Evolutionary conservation across 1,140 invertebrate species (phyloP), one percentile per base, ranked within the genome.

Genomic region (Drosophila varians): DNA sequence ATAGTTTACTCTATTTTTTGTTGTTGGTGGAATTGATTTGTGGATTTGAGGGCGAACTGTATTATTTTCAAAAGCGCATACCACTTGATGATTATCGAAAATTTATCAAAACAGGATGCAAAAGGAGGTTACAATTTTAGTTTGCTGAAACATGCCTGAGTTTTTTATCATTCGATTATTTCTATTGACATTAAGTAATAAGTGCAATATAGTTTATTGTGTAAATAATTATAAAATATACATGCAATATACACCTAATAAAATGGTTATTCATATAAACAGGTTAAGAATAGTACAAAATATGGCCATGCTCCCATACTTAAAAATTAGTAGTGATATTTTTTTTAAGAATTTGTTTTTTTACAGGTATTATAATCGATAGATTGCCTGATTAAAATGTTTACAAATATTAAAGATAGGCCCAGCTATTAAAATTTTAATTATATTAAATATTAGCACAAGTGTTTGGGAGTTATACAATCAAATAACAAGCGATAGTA

Each of bases 181-280:
- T 7, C 23, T 51, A 23, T 51, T 25, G 16, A 31, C 11, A 11
- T 42, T 65, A 18, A n/a, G 12, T 36, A 34, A 26, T 64, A 2
- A 21, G 21, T 14, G n/a, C 9, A 26, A 21, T 18, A n/a, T 34
- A 21, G 31, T 70, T 70, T 70, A 70, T 66, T 69, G 11, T 18
- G 18, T 16, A 34, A 21, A 70, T 45, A 58, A 51, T 48, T 64
- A 71, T 70, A 65, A 65, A 26, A 55, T 60, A 3, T 53, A 51
- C 16, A 12, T 58, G 14, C 6, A 23, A 23, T 51, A 43, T 53
- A 31, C 52, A 58, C 47, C 54, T 31, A 40, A 31, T 14, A 28
- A 8, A n/a, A n/a, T 36, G 23, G 19, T 31, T 43, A 21, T n/a
- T n/a, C n/a, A n/a, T 31, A 11, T n/a, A 2, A n/a, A n/a, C n/a